Evolutionary conservation across 2,797 vertebrate genomes (phyloP).

Genomic region (Pangasius macronema): DNA sequence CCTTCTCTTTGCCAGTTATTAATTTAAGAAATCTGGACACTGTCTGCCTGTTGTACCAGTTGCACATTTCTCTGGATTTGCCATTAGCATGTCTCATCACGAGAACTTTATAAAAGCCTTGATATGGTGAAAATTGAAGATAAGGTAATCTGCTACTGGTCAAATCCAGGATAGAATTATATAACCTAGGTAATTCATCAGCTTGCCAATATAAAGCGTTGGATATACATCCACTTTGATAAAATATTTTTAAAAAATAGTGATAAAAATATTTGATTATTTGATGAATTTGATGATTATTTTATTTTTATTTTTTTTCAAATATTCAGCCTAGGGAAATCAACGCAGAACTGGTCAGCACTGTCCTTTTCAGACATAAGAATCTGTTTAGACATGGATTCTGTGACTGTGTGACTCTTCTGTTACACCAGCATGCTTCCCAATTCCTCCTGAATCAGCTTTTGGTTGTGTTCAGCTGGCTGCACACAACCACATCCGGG

Average conservation of each 20-base stretch:
- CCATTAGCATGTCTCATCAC: no score
- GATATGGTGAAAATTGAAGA: neutral
- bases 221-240: neutral
- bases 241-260: neutral
- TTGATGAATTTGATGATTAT: no score
- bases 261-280: neutral
- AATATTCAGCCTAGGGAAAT: neutral
- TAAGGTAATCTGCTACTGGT: neutral
- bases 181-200: neutral
- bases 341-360: neutral
- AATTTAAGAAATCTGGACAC: no score
- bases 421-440: neutral
- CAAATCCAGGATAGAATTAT: neutral
- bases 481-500: neutral
- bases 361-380: neutral
- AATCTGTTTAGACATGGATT: neutral
- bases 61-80: no score
- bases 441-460: neutral
- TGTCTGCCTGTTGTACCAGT: no score
- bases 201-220: neutral
- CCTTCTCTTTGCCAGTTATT: no score
- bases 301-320: no score
- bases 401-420: conserved; percentile 4
- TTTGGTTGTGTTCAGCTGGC: neutral
- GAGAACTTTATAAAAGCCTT: neutral